Conservation (phyloP, 2,888 invertebrate genomes). For the Hemithea aestivaria region DNA sequence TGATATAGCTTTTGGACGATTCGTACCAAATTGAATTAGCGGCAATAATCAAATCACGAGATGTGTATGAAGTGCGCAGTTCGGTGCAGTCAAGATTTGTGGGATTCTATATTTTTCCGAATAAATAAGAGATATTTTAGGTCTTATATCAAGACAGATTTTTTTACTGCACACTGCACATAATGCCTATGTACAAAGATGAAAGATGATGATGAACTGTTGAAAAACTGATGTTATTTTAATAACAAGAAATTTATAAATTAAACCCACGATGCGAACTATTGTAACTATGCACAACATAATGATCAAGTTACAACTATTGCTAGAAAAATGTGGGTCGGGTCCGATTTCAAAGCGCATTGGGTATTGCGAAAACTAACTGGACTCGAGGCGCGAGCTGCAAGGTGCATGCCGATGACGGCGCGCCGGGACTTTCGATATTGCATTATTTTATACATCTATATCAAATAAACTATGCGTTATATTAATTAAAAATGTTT, state of each 20-base stretch:
- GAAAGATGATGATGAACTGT: too few species aligned
- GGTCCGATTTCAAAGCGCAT: conserved; percentile 63
- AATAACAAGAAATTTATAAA: not conserved
- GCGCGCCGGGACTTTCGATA: conserved; percentile 32
- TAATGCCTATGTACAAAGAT: too few species aligned
- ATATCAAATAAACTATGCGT: too few species aligned
- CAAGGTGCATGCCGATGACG: conserved; percentile 23
- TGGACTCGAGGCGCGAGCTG: conserved; percentile 33
- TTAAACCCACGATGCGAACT: conserved; percentile 6
- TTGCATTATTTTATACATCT: too few species aligned
- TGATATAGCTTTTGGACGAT: conserved; percentile 1
- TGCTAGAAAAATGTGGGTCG: conserved; percentile 67
- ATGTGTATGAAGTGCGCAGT: conserved; percentile 2
- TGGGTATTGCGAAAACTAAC: conserved; percentile 52
- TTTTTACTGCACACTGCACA: too few species aligned
- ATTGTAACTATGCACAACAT: conserved; percentile 39
- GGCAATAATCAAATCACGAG: conserved; percentile 6
- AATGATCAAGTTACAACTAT: conserved; percentile 58
- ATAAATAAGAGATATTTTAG: too few species aligned
- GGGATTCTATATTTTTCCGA: too few species aligned
- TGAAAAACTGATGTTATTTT: not conserved
- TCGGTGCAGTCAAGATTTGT: conserved; percentile 4
- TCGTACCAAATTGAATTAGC: conserved; percentile 2
- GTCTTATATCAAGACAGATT: too few species aligned
- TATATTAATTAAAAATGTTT: too few species aligned